Conservation (phyloP, 2,797 vertebrate species). For the Lutjanus campechanus region DNA sequence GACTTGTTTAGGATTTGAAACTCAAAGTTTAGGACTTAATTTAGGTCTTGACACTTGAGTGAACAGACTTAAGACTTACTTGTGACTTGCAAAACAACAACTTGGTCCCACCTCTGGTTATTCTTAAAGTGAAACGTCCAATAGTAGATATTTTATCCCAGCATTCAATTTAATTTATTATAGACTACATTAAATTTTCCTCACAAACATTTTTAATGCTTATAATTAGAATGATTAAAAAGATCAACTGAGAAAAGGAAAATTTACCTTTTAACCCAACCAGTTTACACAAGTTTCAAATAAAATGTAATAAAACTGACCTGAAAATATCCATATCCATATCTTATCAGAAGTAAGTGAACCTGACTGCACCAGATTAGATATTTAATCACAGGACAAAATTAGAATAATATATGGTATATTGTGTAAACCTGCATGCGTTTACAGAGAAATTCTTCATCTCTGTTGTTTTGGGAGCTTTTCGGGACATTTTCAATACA, state of each 20-base stretch:
- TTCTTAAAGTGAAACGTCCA: too few relatives aligned
- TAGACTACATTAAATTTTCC: not conserved
- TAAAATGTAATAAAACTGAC: slow-evolving; percentile 1
- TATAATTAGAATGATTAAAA: not conserved
- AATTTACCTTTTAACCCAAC: not conserved
- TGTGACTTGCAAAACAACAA: too few relatives aligned
- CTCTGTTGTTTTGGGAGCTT: not conserved
- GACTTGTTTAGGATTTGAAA: too few relatives aligned
- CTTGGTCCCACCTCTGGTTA: too few relatives aligned
- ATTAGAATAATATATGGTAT: slow-evolving; percentile 14
- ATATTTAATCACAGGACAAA: slow-evolving; percentile 6
- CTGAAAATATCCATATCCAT: not conserved
- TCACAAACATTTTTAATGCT: not conserved
- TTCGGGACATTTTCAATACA: not conserved
- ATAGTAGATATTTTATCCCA: not conserved
- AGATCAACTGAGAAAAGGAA: too few relatives aligned
- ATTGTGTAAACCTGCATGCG: not conserved
- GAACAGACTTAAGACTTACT: too few relatives aligned
- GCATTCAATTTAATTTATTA: not conserved
- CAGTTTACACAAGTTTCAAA: not conserved
- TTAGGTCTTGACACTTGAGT: too few relatives aligned
- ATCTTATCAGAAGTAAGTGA: not conserved
- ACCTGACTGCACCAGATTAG: not conserved
- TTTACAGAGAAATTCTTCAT: not conserved
- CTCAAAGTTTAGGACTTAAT: too few relatives aligned